Evolutionary conservation across 2,113 vertebrate genomes (phyloP).

Genomic region (Quiscalus mexicanus): DNA sequence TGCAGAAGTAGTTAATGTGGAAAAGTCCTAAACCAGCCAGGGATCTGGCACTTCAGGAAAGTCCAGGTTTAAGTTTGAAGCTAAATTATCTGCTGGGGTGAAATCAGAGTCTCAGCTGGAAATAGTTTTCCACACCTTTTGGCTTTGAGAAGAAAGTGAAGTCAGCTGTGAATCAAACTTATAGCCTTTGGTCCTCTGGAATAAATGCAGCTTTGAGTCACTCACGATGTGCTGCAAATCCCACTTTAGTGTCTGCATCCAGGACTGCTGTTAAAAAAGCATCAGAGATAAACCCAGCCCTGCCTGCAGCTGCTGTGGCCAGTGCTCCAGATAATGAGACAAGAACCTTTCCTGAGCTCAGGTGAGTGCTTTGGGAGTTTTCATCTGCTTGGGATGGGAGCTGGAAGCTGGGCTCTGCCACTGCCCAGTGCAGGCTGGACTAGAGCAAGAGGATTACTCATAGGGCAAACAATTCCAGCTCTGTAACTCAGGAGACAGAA

Average conservation of each 20-base stretch:
- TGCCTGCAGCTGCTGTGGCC: background rate
- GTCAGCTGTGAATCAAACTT: background rate
- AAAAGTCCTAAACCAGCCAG: background rate
- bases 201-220: background rate
- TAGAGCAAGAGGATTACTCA: background rate
- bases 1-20: background rate
- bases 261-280: background rate
- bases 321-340: background rate
- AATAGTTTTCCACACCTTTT: background rate
- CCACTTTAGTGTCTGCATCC: background rate
- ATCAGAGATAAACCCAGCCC: background rate
- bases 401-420: background rate
- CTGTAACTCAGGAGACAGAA: background rate
- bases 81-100: background rate
- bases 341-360: background rate
- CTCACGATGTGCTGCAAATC: background rate
- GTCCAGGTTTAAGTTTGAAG: background rate
- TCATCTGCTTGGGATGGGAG: background rate
- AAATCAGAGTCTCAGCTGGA: background rate
- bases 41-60: background rate
- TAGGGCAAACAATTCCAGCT: background rate
- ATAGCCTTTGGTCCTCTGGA: background rate
- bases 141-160: background rate
- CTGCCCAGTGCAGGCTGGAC: background rate
- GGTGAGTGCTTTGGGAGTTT: background rate